These are phyloP conservation scores for Cancer borealis DNA, from an alignment of 2,888 invertebrate species.

Conservation along the genomic window DNA sequence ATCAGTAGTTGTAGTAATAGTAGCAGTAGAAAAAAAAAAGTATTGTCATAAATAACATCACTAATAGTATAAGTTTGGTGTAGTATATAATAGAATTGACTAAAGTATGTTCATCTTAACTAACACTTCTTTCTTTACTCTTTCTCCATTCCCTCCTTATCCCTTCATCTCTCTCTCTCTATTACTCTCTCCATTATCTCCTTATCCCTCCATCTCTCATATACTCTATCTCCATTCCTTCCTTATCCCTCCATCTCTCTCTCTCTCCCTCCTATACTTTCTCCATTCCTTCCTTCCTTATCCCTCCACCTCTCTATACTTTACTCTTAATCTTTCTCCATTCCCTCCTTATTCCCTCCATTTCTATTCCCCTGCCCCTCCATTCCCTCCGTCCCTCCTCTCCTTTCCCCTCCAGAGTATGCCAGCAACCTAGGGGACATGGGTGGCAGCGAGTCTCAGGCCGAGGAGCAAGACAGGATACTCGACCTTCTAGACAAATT, in stretches of 20 bases:
- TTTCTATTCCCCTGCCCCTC: not conserved
- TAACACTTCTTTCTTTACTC: not conserved
- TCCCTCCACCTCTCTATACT: not conserved
- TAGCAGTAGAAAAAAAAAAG: not conserved
- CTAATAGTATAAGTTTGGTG: not conserved
- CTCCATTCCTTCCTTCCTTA: too few species aligned
- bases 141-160: not conserved
- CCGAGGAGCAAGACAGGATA: constrained; percentile 94
- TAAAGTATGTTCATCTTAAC: not conserved
- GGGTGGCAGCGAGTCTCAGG: constrained; percentile 88
- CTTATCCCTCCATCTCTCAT: not conserved
- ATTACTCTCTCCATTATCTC: not conserved
- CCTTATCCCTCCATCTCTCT: not conserved
- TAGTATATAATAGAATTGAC: not conserved
- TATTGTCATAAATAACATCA: not conserved
- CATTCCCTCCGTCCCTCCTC: not conserved
- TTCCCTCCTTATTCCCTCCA: not conserved
- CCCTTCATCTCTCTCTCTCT: constrained; percentile 38
- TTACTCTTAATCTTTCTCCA: not conserved
- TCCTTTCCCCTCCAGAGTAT: constrained; percentile 85
- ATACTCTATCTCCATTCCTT: not conserved
- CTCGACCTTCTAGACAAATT: constrained; percentile 95
- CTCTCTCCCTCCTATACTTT: not conserved
- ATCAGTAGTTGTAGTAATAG: not conserved
- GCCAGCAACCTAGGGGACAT: constrained; percentile 96